Evolutionary conservation across 2,113 vertebrate species (phyloP), one percentile per base, ranked within the genome.

Genomic region (Arvicanthis niloticus): DNA sequence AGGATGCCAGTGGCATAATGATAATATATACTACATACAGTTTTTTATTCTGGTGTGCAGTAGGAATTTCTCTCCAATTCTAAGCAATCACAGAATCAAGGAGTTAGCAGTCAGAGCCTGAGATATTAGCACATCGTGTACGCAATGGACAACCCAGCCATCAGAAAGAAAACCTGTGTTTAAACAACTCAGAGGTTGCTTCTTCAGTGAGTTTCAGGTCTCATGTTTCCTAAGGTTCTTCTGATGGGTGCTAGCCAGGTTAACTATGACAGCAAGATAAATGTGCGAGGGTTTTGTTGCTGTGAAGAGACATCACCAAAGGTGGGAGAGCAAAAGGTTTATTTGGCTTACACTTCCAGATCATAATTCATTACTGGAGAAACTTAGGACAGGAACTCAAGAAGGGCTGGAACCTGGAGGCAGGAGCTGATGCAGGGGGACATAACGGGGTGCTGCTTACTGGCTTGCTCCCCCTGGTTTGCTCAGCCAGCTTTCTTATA

Each of bases 21-120:
- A 5, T 70, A 94, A 93, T 51, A 51, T 24, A 58, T 58, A 81
- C 89, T 93, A 92, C 62, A 94, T 91, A 58, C 11, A 81, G 3
- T 0, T 24, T 96, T 97, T 85, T 72, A 92, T 56, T 37, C 51
- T 67, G 58, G 31, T 10, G 58, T 72, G 56, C 72, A 89, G 15
- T 24, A 84, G 72, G 45, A 93, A 90, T 97, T 90, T 97, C 90
- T 87, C 58, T 95, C 73, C 80, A 58, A 56, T 90, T 78, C 62
- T 89, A 56, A 96, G 53, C 34, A 40, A 88, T 94, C 29, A n/a
- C 37, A 93, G 56, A 96, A 95, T 88, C 62, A 94, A 87, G 78
- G 24, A 26, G 62, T 93, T 84, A 86, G 34, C 78, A 85, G 76
- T 10, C 37, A 81, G 53, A 60, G 22, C 29, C 78, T 93, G 88